Percentiles rank a stretch among this genome's conserved stretches.
These are phyloP conservation scores for Caradrina kadenii DNA, from an alignment of 2,888 invertebrate species.

Conservation along the genomic window DNA sequence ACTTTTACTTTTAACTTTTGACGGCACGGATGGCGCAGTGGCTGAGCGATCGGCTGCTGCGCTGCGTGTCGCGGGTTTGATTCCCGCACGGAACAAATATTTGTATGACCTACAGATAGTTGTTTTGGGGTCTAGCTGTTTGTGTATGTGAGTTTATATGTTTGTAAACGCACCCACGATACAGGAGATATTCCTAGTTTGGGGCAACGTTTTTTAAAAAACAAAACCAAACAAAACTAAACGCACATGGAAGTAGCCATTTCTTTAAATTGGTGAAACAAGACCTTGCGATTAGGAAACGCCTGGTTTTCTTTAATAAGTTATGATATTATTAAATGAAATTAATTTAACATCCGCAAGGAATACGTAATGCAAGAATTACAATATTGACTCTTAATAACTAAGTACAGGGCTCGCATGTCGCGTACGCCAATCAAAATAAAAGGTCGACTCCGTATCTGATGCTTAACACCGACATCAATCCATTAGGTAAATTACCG, in stretches of 20 bases:
- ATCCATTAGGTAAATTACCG: slow-evolving; percentile 50
- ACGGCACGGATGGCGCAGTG: no score
- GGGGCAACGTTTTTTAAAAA: no score
- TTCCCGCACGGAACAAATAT: no score
- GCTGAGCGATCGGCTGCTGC: no score
- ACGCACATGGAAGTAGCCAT: not conserved
- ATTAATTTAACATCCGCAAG: not conserved
- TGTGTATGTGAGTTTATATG: no score
- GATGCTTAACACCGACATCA: slow-evolving; percentile 25
- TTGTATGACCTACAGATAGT: no score
- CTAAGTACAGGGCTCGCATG: slow-evolving; percentile 1
- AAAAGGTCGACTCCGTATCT: slow-evolving; percentile 38
- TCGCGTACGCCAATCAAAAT: slow-evolving; percentile 41
- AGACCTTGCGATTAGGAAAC: not conserved
- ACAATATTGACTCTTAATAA: not conserved
- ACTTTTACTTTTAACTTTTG: no score
- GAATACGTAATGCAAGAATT: not conserved
- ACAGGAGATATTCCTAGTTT: no score
- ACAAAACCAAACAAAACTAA: no score
- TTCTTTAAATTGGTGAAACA: not conserved
- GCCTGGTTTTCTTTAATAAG: not conserved
- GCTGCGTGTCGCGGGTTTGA: no score
- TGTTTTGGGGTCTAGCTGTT: no score
- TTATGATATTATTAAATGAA: not conserved
- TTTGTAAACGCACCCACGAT: no score